A percentile compares a stretch with the other conserved stretches of the same genome.
phyloP scores from a whole-genome alignment of 2,797 vertebrate genomes.

The Phrynocephalus vlangalii region DNA sequence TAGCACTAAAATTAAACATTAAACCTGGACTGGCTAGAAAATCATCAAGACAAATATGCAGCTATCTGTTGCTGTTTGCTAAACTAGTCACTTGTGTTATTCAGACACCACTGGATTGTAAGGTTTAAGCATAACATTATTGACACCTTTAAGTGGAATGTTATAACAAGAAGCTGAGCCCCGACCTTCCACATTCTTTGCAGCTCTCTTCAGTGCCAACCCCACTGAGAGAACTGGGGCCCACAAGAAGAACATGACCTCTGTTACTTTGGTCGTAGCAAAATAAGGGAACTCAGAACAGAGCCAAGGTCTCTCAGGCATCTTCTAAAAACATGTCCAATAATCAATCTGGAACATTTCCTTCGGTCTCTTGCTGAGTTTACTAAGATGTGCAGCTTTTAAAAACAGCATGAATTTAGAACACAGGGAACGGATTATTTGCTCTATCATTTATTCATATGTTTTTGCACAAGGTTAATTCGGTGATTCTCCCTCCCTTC shows the following conservation, averaged over 20 bases:
- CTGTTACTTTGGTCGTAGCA: conserved; percentile 2
- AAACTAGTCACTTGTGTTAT: conserved; percentile 27
- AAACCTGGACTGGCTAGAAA: conserved; percentile 28
- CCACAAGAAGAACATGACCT: neutral
- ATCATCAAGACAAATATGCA: conserved; percentile 40
- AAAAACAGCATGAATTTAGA: conserved; percentile 42
- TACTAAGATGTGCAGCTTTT: conserved; percentile 33
- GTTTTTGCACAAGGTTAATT: conserved; percentile 56
- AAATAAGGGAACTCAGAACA: neutral
- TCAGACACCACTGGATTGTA: conserved; percentile 37
- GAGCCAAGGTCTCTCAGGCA: neutral
- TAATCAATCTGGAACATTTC: conserved; percentile 31
- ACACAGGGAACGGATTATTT: conserved; percentile 34
- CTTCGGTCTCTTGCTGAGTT: conserved; percentile 37
- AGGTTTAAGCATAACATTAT: conserved; percentile 8
- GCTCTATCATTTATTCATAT: conserved; percentile 50
- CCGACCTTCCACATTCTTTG: neutral
- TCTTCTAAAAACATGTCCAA: conserved; percentile 33
- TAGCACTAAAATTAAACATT: conserved; percentile 46
- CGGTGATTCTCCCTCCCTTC: neutral
- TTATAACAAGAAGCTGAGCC: conserved; percentile 5
- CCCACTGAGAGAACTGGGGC: neutral
- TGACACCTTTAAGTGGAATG: conserved; percentile 23
- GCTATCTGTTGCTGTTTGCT: conserved; percentile 37
- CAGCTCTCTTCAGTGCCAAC: neutral